Conservation (phyloP, 2,888 invertebrate species). For the Girardia tigrina region DNA sequence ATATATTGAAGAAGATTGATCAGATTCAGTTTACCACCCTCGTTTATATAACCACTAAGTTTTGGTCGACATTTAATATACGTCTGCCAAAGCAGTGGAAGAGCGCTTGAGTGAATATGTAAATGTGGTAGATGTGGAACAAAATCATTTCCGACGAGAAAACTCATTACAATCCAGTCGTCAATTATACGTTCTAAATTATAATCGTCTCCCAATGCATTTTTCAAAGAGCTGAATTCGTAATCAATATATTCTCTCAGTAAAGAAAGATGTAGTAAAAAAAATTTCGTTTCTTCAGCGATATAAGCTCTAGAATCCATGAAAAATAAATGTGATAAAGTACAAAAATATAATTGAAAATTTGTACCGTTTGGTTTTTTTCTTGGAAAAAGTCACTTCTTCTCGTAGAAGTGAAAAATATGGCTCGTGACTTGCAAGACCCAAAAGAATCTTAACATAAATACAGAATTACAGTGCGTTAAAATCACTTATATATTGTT, state of each 20-base stretch:
- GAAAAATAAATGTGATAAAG: not conserved
- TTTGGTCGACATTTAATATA: constrained; percentile 74
- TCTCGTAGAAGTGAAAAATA: constrained; percentile 83
- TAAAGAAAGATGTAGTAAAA: constrained; percentile 70
- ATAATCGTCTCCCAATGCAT: constrained; percentile 51
- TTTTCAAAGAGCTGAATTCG: constrained; percentile 60
- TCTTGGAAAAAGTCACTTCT: constrained; percentile 58
- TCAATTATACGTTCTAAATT: constrained; percentile 81
- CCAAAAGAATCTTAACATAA: constrained; percentile 66
- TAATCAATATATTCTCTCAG: constrained; percentile 78
- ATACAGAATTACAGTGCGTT: not conserved
- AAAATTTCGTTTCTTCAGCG: constrained; percentile 32
- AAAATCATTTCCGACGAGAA: constrained; percentile 86
- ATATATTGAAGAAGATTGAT: not conserved
- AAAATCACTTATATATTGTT: not conserved
- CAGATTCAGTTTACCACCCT: constrained; percentile 38
- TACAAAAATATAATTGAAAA: not conserved
- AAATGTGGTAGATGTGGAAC: constrained; percentile 85
- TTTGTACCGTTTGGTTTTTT: not conserved
- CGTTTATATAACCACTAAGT: constrained; percentile 59
- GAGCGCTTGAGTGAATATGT: constrained; percentile 75
- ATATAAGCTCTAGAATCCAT: constrained; percentile 34
- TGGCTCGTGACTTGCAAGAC: constrained; percentile 82
- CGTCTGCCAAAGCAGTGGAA: constrained; percentile 70
- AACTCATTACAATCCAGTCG: constrained; percentile 94